Evolutionary conservation across 2,113 vertebrate genomes (phyloP), one percentile per base, ranked within the genome.

Genomic region (Panthera uncia): DNA sequence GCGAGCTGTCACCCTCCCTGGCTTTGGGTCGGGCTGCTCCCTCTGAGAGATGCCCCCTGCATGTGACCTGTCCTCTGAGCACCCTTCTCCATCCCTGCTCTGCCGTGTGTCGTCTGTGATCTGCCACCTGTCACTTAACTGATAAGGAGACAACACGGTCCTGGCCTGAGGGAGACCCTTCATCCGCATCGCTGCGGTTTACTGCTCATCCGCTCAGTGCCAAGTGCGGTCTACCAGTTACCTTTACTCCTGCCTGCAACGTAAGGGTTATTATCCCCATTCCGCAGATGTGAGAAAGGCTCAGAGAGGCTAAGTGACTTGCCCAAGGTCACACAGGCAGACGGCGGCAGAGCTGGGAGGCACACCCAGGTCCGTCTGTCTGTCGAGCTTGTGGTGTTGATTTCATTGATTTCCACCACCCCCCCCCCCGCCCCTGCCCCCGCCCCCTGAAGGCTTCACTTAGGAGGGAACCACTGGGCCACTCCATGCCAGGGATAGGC

Each of bases 371-470:
- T 29, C 84, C 69, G 48, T 55, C 55, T 61, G 13, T 66, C 89
- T 55, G 71, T 71, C 36, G 36, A 33, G 50, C 21, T 5, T 21
- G 9, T 65, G 76, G 15, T 41, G 4, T 1, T 68, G 66, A 57
- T 16, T 29, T 73, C 90, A 38, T 45, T 9, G 31, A 27, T 78
- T 31, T 45, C 45, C 45, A 9, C 8, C 38, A 36, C 41, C 5
- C 41, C 45, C 45, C 2, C 6, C 0, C 57, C 19, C 1, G 4
- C 0, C 65, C 27, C 18, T 21, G 52, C 21, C 50, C 41, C 21
- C 0, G 0, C 3, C 8, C 45, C 5, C 21, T 4, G 29, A 0
- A 4, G 11, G 23, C 38, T 82, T 68, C n/a, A 87, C 7, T 29
- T 10, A 78, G 66, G 71, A 23, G 38, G 48, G 90, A 93, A 12